phyloP scores from a whole-genome alignment of 2,888 invertebrate species.

The Sussaba pulchella region DNA sequence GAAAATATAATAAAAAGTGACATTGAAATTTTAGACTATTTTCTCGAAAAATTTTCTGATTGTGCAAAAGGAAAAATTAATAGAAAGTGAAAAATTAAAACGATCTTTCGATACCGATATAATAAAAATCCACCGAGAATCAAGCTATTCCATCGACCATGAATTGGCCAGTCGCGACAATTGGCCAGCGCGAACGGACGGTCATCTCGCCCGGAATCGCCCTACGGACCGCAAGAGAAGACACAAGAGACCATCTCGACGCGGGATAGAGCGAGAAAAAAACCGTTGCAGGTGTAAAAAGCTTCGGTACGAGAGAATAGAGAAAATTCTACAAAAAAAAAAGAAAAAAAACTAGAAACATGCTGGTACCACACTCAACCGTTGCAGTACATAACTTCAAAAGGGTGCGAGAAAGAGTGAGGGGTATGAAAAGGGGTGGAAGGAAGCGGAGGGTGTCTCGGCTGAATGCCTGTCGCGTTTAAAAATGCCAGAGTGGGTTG shows the following conservation, averaged over 20 bases:
- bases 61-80: no score
- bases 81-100: no score
- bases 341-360: conserved; percentile 23
- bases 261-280: conserved; percentile 1
- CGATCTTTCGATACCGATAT: no score
- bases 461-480: conserved; percentile 64
- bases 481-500: conserved; percentile 61
- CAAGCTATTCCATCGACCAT: no score
- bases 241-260: neutral
- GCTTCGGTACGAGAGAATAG: conserved; percentile 14
- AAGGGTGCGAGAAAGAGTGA: conserved; percentile 59
- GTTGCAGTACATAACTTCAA: conserved; percentile 57
- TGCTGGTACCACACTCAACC: conserved; percentile 41
- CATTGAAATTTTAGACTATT: no score
- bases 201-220: neutral
- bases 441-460: conserved; percentile 57
- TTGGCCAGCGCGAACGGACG: neutral
- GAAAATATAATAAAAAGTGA: no score
- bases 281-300: conserved; percentile 15
- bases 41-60: no score
- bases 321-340: conserved; percentile 1
- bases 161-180: no score
- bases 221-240: neutral
- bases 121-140: no score
- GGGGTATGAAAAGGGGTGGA: conserved; percentile 14